phyloP scores from a whole-genome alignment of 2,113 vertebrate genomes.

The Centropristis striata region DNA sequence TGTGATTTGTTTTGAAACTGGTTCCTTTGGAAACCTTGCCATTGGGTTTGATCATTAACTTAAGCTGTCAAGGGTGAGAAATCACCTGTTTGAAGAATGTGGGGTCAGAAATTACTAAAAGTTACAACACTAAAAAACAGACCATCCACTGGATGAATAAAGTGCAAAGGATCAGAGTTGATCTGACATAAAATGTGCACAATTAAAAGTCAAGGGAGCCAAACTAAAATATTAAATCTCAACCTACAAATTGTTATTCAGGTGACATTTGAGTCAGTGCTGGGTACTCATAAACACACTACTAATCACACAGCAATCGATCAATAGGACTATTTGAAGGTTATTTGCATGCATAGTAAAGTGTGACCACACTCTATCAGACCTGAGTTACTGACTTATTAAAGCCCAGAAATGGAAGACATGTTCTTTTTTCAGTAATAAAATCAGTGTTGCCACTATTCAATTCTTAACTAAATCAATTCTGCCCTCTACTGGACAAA shows the following conservation, averaged over 20 bases:
- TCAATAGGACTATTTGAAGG: not conserved
- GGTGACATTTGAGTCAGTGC: not conserved
- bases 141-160: not conserved
- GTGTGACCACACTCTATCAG: not conserved
- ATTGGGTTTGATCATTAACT: conserved; percentile 82
- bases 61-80: conserved; percentile 50
- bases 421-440: not conserved
- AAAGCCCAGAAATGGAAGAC: not conserved
- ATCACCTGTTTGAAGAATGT: conserved; percentile 43
- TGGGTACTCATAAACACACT: no score
- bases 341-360: not conserved
- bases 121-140: not conserved
- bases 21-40: conserved; percentile 72
- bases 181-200: not conserved
- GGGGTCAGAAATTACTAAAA: not conserved
- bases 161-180: not conserved
- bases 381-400: not conserved
- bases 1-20: conserved; percentile 62
- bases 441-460: not conserved
- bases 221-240: not conserved
- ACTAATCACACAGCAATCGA: not conserved
- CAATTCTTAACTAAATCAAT: conserved; percentile 42
- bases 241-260: not conserved
- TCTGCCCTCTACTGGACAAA: conserved; percentile 73
- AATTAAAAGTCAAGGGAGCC: not conserved